Evolutionary conservation across 1,140 invertebrate species (phyloP), one percentile per base, ranked within the genome.

Genomic region (Eriocheir sinensis): DNA sequence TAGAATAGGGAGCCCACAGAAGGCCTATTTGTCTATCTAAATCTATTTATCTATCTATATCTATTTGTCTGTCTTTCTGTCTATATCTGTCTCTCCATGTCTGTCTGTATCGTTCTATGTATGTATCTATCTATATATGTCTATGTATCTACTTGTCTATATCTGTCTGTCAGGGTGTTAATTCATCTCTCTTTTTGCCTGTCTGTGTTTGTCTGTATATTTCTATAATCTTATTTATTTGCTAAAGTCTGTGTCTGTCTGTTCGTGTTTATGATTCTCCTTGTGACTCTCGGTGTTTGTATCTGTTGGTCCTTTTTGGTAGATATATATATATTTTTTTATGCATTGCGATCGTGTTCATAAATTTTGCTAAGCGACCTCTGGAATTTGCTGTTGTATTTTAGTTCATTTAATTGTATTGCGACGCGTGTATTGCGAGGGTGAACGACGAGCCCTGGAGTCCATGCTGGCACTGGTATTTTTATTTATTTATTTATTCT

Each of bases 1-100:
- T 72, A 72, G 60, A 72, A n/a, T 72, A 72, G 60, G 60, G 60
- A 72, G 60, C 21, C 60, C n/a, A 72, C n/a, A 72, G 60, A 72
- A 72, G 6, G n/a, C n/a, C 60, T n/a, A 72, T 72, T n/a, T n/a
- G n/a, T 72, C 60, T 72, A 72, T 4, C 12, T n/a, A n/a, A n/a
- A 72, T 12, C n/a, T n/a, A n/a, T 15, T 72, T 8, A n/a, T 72
- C 2, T 72, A n/a, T n/a, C 60, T 72, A n/a, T 21, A 72, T 27
- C 60, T n/a, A 72, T 72, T n/a, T 0, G 27, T 72, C 60, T 72
- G 3, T 21, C 60, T 72, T 4, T n/a, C 60, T 72, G 1, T 72
- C 60, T 72, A n/a, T 72, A 21, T n/a, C 2, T n/a, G 4, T 72
- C 0, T 72, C 0, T 72, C 27, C n/a, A 1, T 72, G 8, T 72